These are phyloP conservation scores for Struthidea cinerea DNA, from an alignment of 2,113 vertebrate species.

Conservation along the genomic window DNA sequence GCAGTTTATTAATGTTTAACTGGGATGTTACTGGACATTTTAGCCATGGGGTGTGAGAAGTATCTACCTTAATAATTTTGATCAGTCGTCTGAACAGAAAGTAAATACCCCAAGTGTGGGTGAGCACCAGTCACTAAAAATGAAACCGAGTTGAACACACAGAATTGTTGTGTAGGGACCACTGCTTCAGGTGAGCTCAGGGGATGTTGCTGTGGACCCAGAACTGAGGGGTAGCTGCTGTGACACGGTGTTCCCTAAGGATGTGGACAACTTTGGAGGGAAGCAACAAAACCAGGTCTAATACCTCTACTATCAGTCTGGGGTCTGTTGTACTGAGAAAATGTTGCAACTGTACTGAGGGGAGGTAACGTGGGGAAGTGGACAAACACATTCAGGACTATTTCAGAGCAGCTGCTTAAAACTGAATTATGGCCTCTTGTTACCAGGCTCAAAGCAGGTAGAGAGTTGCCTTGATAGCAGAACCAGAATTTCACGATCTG, in stretches of 20 bases:
- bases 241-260: not conserved
- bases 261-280: not conserved
- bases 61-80: not conserved
- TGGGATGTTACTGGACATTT: not conserved
- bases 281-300: not conserved
- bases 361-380: not conserved
- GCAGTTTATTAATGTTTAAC: not conserved
- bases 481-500: not conserved
- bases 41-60: not conserved
- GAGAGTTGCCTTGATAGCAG: not conserved
- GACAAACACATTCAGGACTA: not conserved
- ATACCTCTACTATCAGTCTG: not conserved
- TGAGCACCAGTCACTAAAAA: not conserved
- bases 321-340: not conserved
- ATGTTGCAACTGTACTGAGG: not conserved
- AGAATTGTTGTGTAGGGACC: not conserved
- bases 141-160: not conserved
- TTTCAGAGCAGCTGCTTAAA: not conserved
- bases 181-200: not conserved
- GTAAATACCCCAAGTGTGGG: not conserved
- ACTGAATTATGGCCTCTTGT: not conserved
- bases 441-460: not conserved
- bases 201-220: not conserved
- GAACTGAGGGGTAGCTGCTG: not conserved
- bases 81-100: not conserved